Evolutionary conservation across 2,797 vertebrate genomes (phyloP).

Genomic region (Gambusia yucatana): DNA sequence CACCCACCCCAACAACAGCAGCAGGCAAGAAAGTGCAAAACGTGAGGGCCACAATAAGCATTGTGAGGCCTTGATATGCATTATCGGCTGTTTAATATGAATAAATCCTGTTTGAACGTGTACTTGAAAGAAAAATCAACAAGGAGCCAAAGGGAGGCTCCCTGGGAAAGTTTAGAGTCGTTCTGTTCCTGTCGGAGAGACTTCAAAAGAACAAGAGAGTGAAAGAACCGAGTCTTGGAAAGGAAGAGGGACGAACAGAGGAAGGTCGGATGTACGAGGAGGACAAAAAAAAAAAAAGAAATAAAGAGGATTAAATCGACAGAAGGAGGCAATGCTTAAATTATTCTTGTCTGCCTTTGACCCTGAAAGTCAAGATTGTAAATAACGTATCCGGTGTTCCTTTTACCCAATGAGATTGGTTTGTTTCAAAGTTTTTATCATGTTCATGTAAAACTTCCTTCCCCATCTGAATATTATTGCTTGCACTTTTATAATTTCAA

Average conservation of each 20-base stretch:
- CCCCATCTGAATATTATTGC: neutral
- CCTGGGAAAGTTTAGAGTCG: constrained; percentile 68
- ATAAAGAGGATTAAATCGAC: constrained; percentile 29
- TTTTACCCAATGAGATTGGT: neutral
- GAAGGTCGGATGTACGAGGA: constrained; percentile 43
- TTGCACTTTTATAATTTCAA: neutral
- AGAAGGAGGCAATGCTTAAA: constrained; percentile 68
- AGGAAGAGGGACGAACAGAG: constrained; percentile 52
- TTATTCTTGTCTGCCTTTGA: constrained; percentile 80
- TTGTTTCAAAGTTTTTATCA: neutral
- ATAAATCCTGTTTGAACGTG: constrained; percentile 78
- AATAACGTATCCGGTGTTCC: constrained; percentile 1
- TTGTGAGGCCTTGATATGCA: constrained; percentile 75
- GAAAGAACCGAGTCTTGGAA: constrained; percentile 45
- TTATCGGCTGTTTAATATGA: constrained; percentile 73
- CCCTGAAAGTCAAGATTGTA: constrained; percentile 4
- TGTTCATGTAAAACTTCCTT: neutral
- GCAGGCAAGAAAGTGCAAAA: constrained; percentile 72
- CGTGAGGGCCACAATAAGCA: constrained; percentile 74
- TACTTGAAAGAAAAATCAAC: constrained; percentile 81
- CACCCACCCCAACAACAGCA: constrained; percentile 65
- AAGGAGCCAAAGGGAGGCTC: constrained; percentile 69
- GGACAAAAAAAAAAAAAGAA: constrained; percentile 2
- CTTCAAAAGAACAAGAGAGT: constrained; percentile 76
- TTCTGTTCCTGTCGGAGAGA: constrained; percentile 78